phyloP scores from a whole-genome alignment of 2,113 vertebrate genomes.

The Vidua macroura region DNA sequence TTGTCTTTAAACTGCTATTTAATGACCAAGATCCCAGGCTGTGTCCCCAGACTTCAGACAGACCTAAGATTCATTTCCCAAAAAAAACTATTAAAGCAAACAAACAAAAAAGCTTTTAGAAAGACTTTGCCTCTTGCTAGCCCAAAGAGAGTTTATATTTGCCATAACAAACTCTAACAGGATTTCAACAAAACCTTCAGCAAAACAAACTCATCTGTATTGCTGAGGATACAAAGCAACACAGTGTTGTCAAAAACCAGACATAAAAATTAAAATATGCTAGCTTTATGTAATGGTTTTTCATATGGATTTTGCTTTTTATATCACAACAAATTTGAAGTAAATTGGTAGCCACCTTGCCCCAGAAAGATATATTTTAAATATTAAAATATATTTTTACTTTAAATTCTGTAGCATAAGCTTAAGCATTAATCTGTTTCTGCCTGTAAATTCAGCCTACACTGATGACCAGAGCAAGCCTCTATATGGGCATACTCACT shows the following conservation, averaged over 20 bases:
- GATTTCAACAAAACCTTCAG: not conserved
- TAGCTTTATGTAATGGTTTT: not conserved
- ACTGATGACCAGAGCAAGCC: not conserved
- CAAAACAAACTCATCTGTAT: not conserved
- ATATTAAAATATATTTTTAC: not conserved
- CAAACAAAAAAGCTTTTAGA: not conserved
- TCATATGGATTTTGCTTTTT: not conserved
- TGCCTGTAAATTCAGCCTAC: not conserved
- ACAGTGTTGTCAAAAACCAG: not conserved
- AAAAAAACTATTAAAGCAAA: not conserved
- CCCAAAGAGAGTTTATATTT: not conserved
- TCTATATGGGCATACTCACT: fast-evolving
- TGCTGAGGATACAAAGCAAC: not conserved
- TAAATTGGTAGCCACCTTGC: not conserved
- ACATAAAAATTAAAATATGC: not conserved
- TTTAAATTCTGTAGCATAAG: not conserved
- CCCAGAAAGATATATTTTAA: not conserved
- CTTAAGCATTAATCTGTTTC: not conserved
- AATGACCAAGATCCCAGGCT: not conserved
- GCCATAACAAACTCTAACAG: not conserved
- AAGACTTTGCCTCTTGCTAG: not conserved
- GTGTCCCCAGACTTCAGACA: not conserved
- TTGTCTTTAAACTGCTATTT: not conserved
- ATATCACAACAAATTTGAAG: not conserved
- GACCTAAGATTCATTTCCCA: not conserved